A percentile compares a stretch with the other conserved stretches of the same genome.
phyloP scores from a whole-genome alignment of 2,888 invertebrate species.

The Rhimphoctona megacephalus region DNA sequence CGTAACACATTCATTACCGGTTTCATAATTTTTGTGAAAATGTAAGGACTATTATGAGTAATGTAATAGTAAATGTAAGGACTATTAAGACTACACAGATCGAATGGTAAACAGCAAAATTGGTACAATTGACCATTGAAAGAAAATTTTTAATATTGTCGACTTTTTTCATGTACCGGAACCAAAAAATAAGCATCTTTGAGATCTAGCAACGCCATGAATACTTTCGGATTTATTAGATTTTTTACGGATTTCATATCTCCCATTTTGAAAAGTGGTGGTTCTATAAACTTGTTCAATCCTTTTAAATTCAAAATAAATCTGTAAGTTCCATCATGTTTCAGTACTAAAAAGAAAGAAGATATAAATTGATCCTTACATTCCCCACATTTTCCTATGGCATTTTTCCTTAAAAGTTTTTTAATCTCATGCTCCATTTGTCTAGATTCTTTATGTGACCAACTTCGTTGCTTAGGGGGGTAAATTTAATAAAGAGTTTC shows the following conservation, averaged over 20 bases:
- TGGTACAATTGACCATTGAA: not conserved
- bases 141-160: not conserved
- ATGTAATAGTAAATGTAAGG: not conserved
- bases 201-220: constrained; percentile 64
- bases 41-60: not conserved
- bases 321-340: constrained; percentile 57
- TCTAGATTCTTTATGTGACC: not conserved
- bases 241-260: constrained; percentile 59
- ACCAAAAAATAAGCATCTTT: constrained; percentile 67
- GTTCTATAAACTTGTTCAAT: constrained; percentile 16
- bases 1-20: not conserved
- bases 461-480: not conserved
- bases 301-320: constrained; percentile 70
- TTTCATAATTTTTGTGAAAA: not conserved
- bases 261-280: constrained; percentile 69
- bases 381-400: constrained; percentile 43
- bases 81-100: not conserved
- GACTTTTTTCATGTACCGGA: not conserved
- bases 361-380: constrained; percentile 54
- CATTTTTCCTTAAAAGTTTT: constrained; percentile 43
- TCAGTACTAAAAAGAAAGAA: constrained; percentile 50
- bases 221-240: constrained; percentile 49
- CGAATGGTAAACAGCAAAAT: not conserved
- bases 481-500: not conserved
- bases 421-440: constrained; percentile 20